These are phyloP conservation scores for Orthosia gothica DNA, from an alignment of 2,888 invertebrate species.

Conservation along the genomic window DNA sequence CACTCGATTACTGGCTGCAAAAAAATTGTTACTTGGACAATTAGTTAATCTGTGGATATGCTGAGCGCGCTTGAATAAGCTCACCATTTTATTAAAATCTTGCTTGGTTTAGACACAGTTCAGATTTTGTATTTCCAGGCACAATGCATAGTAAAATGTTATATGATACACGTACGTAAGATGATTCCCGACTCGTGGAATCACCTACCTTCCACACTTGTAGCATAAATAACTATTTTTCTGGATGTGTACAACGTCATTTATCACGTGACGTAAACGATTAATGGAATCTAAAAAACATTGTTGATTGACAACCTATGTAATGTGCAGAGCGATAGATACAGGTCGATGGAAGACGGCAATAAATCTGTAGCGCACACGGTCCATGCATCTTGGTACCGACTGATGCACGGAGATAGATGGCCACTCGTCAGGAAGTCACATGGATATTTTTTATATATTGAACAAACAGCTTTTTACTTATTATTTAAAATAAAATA, in stretches of 20 bases:
- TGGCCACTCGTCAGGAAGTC: slow-evolving; percentile 6
- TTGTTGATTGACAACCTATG: slow-evolving; percentile 2
- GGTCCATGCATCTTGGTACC: slow-evolving; percentile 15
- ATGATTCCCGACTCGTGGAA: no score
- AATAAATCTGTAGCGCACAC: slow-evolving; percentile 15
- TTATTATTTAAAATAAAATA: no score
- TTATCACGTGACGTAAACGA: neutral
- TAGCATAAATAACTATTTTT: no score
- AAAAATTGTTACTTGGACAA: no score
- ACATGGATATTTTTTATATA: neutral
- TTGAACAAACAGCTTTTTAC: neutral
- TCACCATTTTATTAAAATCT: no score
- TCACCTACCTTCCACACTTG: no score
- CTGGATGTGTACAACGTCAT: neutral
- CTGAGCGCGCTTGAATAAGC: no score
- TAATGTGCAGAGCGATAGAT: neutral
- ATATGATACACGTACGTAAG: no score
- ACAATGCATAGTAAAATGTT: no score
- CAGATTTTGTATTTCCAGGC: no score
- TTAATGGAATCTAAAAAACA: neutral
- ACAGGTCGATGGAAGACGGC: neutral
- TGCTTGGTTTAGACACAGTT: no score
- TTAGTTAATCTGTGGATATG: no score
- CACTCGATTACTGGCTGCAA: neutral
- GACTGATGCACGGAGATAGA: slow-evolving; percentile 23